Conservation (phyloP, 2,797 vertebrate species). For the Strix occidentalis region DNA sequence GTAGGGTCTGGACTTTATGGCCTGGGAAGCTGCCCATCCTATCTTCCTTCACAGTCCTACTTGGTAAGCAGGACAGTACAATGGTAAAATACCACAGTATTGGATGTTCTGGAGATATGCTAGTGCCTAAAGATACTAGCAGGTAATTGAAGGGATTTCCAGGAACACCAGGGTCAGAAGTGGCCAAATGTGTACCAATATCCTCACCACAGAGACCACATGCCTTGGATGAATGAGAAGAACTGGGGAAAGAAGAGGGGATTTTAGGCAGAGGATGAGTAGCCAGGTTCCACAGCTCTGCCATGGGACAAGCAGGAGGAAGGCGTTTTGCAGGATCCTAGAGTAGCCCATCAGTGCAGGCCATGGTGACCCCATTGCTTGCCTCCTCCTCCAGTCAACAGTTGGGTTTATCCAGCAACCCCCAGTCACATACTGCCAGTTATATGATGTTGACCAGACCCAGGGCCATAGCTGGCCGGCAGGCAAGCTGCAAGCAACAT, state of each 20-base stretch:
- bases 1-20: not conserved
- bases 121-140: not conserved
- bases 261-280: not conserved
- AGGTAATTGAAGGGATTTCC: not conserved
- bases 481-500: not conserved
- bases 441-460: not conserved
- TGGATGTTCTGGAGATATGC: not conserved
- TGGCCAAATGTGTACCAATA: not conserved
- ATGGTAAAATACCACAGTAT: not conserved
- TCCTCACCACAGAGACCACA: not conserved
- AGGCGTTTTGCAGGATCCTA: not conserved
- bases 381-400: not conserved
- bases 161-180: not conserved
- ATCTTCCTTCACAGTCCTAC: not conserved
- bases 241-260: not conserved
- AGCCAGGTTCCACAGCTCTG: not conserved
- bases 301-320: not conserved
- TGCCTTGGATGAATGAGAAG: not conserved
- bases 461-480: not conserved
- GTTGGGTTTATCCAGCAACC: not conserved
- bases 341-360: not conserved
- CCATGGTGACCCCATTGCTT: not conserved
- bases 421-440: not conserved
- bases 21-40: not conserved
- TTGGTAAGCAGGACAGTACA: not conserved